These are phyloP conservation scores for Zaprionus camerounensis DNA, from an alignment of 1,140 invertebrate genomes.

Conservation along the genomic window DNA sequence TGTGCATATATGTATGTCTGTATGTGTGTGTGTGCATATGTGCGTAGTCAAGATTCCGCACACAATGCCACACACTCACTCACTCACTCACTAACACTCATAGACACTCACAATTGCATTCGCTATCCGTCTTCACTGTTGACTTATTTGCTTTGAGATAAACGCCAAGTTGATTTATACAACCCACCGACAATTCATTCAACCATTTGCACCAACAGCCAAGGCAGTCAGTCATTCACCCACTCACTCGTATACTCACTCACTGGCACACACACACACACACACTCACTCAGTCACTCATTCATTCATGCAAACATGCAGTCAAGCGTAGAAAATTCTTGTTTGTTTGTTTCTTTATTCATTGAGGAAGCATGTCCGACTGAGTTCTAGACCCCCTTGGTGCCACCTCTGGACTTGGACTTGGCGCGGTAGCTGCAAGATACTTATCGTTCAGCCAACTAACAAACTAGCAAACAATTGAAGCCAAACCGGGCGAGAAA, in stretches of 20 bases:
- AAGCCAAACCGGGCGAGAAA: constrained; percentile 46
- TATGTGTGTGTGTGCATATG: constrained; percentile 5
- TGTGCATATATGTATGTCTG: background rate
- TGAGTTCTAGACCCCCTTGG: constrained; percentile 23
- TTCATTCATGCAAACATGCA: constrained; percentile 68
- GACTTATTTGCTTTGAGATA: constrained; percentile 82
- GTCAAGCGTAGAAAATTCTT: constrained; percentile 79
- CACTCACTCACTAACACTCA: constrained; percentile 7
- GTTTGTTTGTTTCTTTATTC: constrained; percentile 82
- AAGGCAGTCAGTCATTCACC: constrained; percentile 21
- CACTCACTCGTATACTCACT: constrained; percentile 31
- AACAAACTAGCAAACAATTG: constrained; percentile 74
- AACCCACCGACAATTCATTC: constrained; percentile 81
- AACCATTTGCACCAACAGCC: constrained; percentile 70
- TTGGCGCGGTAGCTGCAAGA: constrained; percentile 32
- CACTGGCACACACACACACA: constrained; percentile 36
- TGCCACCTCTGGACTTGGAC: background rate
- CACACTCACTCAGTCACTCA: constrained; percentile 46
- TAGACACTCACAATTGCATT: constrained; percentile 55
- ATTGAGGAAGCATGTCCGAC: constrained; percentile 56
- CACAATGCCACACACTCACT: constrained; percentile 45
- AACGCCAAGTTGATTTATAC: constrained; percentile 82
- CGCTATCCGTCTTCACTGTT: constrained; percentile 79
- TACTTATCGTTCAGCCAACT: constrained; percentile 55
- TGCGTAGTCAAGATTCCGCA: constrained; percentile 32